Evolutionary conservation across 2,888 invertebrate species (phyloP), one percentile per base, ranked within the genome.

Genomic region (Pherbina coryleti): DNA sequence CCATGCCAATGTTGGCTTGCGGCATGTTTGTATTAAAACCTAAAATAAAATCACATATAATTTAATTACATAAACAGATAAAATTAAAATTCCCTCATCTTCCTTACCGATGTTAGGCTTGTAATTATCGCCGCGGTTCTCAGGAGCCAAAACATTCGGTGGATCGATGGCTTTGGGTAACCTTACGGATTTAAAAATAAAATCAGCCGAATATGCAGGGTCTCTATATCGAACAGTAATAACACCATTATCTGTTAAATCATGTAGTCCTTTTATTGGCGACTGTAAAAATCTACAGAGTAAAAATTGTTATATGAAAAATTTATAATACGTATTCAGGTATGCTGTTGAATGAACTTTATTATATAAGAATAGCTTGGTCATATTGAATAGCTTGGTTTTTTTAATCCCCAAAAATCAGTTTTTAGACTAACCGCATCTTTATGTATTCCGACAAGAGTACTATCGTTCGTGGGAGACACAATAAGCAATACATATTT

Each of bases 171-270:
- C 95, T 2, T 92, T 92, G 78, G 92, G 90, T 51, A 95, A 91
- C 76, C 93, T 91, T 25, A 90, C 91, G 57, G 98, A 94, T n/a
- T 94, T 94, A 90, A 96, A 98, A 60, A 96, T 91, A 88, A 93
- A 95, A 84, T 93, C 94, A 3, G 91, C 91, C 0, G 92, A 91
- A 90, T 94, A 98, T 83, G 92, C 91, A 0, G 97, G 97, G 91
- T 98, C 97, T 76, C 93, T 90, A 90, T 91, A 98, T 76, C 93
- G 91, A 3, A 95, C 93, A 87, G 95, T 94, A 81, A 91, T 90
- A 78, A 91, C 93, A 17, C 85, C 86, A 89, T 94, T 94, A 69
- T 91, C 91, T 3, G 90, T 86, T 67, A 93, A 90, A 9, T 93
- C 92, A n/a, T 91, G 90, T 75, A 94, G 90, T 0, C 94, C 95